A percentile compares a stretch with the other conserved stretches of the same genome.
Conservation (phyloP, 1,140 invertebrate genomes). For the Epicauta chinensis region DNA sequence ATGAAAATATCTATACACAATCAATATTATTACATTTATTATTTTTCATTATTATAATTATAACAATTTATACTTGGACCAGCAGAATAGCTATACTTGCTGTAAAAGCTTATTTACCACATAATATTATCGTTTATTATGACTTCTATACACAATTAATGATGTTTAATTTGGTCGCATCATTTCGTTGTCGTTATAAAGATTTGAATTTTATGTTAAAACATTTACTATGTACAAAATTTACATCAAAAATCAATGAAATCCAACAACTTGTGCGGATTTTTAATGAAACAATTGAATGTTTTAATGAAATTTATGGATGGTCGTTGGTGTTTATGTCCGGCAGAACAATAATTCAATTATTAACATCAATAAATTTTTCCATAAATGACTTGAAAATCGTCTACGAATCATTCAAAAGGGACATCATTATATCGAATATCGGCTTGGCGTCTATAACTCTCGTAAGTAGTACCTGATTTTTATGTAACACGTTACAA, state of each 20-base stretch:
- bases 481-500: too few relatives aligned
- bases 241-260: neutral
- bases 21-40: neutral
- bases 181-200: constrained; percentile 1
- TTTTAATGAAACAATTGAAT: constrained; percentile 1
- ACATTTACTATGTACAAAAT: neutral
- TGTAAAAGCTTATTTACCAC: neutral
- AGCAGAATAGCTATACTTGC: neutral
- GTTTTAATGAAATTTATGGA: constrained; percentile 7
- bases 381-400: constrained; percentile 5
- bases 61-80: neutral
- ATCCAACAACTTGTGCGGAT: neutral
- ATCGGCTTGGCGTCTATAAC: neutral
- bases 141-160: constrained; percentile 2
- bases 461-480: constrained; percentile 1
- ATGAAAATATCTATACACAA: constrained; percentile 2
- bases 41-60: neutral
- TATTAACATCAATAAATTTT: neutral
- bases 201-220: neutral
- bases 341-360: neutral
- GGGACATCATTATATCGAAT: neutral
- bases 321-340: constrained; percentile 6
- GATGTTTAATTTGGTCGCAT: constrained; percentile 1
- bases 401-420: neutral
- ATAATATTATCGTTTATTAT: constrained; percentile 1